Percentiles rank a stretch among this genome's conserved stretches.
Conservation (phyloP, 2,797 vertebrate genomes). For the Brachyrhaphis roseni region DNA sequence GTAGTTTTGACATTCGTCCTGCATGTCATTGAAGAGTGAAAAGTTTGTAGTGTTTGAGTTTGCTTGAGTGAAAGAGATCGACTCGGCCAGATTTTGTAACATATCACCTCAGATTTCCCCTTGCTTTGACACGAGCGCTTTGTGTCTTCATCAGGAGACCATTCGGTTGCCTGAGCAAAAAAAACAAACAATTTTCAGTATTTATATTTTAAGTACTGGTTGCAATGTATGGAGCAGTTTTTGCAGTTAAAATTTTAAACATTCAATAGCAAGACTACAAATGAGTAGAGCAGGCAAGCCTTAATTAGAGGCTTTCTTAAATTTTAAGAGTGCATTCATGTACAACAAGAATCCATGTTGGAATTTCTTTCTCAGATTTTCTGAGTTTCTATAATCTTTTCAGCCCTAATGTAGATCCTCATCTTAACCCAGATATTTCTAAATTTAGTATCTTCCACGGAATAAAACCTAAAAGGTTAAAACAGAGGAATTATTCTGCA, state of each 20-base stretch:
- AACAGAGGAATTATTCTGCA: not conserved
- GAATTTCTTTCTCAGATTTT: no score
- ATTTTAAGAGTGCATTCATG: not conserved
- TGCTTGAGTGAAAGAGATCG: not conserved
- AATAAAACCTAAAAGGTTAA: not conserved
- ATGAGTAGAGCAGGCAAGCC: not conserved
- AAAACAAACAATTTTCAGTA: conserved; percentile 13
- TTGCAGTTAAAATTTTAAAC: not conserved
- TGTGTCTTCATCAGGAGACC: conserved; percentile 90
- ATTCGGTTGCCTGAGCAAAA: conserved; percentile 85
- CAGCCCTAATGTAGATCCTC: not conserved
- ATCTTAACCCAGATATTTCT: not conserved
- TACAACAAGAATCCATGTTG: no score
- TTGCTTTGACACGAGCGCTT: conserved; percentile 94
- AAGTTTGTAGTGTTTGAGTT: not conserved
- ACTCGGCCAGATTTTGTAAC: not conserved
- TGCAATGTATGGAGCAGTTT: not conserved
- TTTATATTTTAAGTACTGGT: not conserved
- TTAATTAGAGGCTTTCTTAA: not conserved
- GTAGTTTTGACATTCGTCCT: conserved; percentile 98
- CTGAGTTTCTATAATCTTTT: not conserved
- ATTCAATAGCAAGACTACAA: not conserved
- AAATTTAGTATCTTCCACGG: not conserved
- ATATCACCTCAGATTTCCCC: conserved; percentile 91
- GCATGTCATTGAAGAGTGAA: conserved; percentile 11